Percentiles rank a stretch among this genome's conserved stretches.
Conservation (phyloP, 2,113 vertebrate species). For the Amblyopsis rosae region DNA sequence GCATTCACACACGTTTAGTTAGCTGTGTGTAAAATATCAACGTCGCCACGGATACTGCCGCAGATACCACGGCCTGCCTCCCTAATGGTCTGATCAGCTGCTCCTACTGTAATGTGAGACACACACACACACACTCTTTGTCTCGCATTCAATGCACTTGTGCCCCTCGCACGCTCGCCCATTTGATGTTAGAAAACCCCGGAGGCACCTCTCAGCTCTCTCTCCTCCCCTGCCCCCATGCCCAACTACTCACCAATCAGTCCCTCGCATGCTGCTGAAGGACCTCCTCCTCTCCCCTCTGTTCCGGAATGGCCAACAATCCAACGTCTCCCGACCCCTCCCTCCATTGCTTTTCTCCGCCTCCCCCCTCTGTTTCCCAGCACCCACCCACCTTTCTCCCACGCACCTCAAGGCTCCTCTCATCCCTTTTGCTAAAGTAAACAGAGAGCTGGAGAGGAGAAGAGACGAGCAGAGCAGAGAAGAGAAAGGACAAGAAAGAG, state of each 20-base stretch:
- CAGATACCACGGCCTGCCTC: background rate
- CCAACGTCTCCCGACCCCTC: background rate
- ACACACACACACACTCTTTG: background rate
- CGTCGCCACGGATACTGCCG: background rate
- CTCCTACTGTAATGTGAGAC: background rate
- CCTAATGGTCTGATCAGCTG: background rate
- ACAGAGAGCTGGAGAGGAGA: constrained; percentile 22
- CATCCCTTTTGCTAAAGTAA: constrained; percentile 58
- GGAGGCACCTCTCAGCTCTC: constrained; percentile 64
- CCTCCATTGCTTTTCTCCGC: background rate
- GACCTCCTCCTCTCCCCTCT: constrained; percentile 9
- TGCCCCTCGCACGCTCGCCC: constrained; percentile 72
- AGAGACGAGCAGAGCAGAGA: constrained; percentile 25
- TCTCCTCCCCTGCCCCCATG: constrained; percentile 10
- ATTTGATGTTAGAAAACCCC: constrained; percentile 87
- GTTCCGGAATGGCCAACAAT: constrained; percentile 16
- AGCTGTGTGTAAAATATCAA: too few relatives aligned
- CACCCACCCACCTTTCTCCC: constrained; percentile 1
- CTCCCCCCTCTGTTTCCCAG: background rate
- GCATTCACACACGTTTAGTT: too few relatives aligned
- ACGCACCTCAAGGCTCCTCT: constrained; percentile 28
- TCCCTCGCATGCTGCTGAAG: constrained; percentile 6
- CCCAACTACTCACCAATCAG: background rate
- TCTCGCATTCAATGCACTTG: background rate
- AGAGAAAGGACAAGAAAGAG: background rate